These are phyloP conservation scores for Drosophila elegans DNA, from an alignment of 1,140 invertebrate species.

Conservation along the genomic window DNA sequence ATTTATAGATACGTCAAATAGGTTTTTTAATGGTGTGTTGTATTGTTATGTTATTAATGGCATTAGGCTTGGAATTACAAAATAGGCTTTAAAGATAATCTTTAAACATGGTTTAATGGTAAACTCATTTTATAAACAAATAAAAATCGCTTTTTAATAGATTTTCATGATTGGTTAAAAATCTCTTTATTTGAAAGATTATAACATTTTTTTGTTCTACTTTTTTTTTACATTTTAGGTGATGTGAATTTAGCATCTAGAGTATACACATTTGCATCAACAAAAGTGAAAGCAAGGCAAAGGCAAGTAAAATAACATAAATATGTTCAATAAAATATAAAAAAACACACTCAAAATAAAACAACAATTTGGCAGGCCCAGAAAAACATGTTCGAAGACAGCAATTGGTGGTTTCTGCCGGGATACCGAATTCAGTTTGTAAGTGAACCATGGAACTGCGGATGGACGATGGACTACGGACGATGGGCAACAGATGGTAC, in stretches of 20 bases:
- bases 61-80: no score
- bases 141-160: no score
- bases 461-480: conserved; percentile 11
- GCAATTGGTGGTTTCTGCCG: conserved; percentile 41
- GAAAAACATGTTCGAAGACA: conserved; percentile 41
- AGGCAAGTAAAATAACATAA: conserved; percentile 20
- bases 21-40: neutral
- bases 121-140: no score
- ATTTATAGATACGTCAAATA: conserved; percentile 9
- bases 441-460: conserved; percentile 10
- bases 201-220: neutral
- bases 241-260: neutral
- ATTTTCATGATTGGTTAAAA: no score
- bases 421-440: conserved; percentile 28
- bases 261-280: neutral
- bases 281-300: conserved; percentile 40
- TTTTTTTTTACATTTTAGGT: no score
- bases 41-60: neutral
- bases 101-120: no score
- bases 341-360: conserved; percentile 3
- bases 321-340: conserved; percentile 39
- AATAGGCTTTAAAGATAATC: no score
- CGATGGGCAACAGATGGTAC: conserved; percentile 43
- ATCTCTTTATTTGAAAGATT: no score
- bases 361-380: conserved; percentile 44